These are phyloP conservation scores for Dolichoris vasculosae DNA, from an alignment of 1,140 invertebrate species.

Conservation along the genomic window DNA sequence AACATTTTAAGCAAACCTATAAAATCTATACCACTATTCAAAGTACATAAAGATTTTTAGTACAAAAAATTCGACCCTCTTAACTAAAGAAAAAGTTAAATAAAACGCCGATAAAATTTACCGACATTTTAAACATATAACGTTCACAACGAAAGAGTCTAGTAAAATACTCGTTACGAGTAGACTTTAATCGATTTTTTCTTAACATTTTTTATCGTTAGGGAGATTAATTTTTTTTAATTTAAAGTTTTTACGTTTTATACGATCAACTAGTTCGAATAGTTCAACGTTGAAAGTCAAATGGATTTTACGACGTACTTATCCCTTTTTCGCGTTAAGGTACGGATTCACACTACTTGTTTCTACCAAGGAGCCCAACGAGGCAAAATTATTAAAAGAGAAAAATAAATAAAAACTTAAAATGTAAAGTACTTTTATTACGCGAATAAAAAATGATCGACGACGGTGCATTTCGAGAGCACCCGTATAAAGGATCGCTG, in stretches of 20 bases:
- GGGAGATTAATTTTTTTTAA: slow-evolving; percentile 4
- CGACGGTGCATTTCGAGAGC: no score
- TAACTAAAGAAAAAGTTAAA: slow-evolving; percentile 4
- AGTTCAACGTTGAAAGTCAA: neutral
- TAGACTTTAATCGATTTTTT: neutral
- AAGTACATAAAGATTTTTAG: neutral
- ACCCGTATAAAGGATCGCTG: no score
- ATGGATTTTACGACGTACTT: neutral
- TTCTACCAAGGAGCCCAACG: no score
- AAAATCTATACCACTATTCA: neutral
- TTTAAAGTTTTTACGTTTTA: neutral
- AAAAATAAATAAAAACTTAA: no score
- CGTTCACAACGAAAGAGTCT: neutral
- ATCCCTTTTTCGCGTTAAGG: neutral
- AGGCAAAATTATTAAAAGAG: no score
- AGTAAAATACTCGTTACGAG: slow-evolving; percentile 7
- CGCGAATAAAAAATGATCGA: no score
- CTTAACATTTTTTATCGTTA: neutral
- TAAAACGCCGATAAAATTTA: neutral
- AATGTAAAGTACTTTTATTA: no score
- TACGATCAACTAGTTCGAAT: neutral
- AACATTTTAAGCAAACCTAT: neutral
- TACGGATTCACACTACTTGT: no score
- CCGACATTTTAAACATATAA: slow-evolving; percentile 13
- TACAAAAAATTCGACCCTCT: neutral